Base-by-base conservation (phyloP, 2,888 invertebrate species). In the Caenorhabditis auriculariae region DNA sequence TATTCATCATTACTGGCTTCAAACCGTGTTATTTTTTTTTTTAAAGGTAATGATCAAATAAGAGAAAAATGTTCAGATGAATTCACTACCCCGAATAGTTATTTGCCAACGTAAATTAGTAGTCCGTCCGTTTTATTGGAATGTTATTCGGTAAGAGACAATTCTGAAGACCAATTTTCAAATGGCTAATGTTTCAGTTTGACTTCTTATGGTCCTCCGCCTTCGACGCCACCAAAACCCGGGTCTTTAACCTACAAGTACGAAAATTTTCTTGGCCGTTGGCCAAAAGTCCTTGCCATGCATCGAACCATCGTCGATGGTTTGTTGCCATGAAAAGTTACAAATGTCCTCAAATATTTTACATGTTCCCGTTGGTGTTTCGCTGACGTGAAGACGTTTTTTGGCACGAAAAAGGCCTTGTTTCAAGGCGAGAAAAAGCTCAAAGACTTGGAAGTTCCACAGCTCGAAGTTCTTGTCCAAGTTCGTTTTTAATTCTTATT, bases 381-480 rank as follows among this genome's bases (percentile, higher is more conserved):
- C 29, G 46, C 62, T 26, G 78, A 78, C 47, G 69, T 78, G n/a
- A 78, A 76, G 54, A 64, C 64, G 24, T 77, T 67, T 45, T 69
- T 58, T 48, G 52, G 46, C 21, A 64, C 74, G 19, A 50, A 55
- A 26, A 52, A 56, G 29, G 71, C 65, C 4, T 46, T 72, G 23
- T 48, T 44, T 3, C 47, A 35, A 2, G 70, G 67, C 0, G 58
- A 57, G 24, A 61, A 56, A 17, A 66, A 54, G 28, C 47, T 78
- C 21, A 44, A 54, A 5, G 71, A 76, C 32, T 62, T 77, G 61
- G 83, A 74, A 66, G 85, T 85, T 83, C 84, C 85, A 82, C 85
- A 86, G 75, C 81, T 85, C 62, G 84, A 84, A 57, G 80, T 82
- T 51, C 77, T 82, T 74, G 81, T 85, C 77, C 80, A 84, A 82